phyloP scores from a whole-genome alignment of 37 sponge, comb jelly and placozoan genomes.

The Theonella swinhoei region DNA sequence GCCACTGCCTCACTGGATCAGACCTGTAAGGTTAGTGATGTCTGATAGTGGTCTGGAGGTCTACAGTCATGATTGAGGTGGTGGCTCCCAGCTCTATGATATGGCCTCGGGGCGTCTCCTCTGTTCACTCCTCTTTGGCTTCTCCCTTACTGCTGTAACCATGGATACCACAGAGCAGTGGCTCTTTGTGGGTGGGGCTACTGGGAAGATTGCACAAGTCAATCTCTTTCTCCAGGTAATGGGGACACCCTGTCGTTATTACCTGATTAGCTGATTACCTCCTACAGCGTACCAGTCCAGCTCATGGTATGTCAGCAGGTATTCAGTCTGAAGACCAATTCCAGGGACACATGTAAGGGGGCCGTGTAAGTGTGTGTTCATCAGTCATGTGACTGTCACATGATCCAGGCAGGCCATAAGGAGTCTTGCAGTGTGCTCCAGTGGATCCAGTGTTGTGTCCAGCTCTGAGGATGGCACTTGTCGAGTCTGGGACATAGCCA shows the following conservation, averaged over 20 bases:
- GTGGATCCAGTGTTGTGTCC: slow-evolving; percentile 55
- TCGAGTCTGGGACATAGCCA: slow-evolving; percentile 74
- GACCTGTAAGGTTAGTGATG: slow-evolving; percentile 81
- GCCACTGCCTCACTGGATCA: slow-evolving; percentile 85
- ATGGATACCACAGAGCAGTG: slow-evolving; percentile 51
- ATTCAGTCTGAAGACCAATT: neutral
- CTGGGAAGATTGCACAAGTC: slow-evolving; percentile 58
- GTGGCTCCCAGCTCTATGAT: slow-evolving; percentile 64
- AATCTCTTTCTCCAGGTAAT: slow-evolving; percentile 65
- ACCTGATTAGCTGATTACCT: neutral
- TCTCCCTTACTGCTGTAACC: slow-evolving; percentile 61
- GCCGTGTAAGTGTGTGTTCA: neutral
- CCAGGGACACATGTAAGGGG: slow-evolving; percentile 31
- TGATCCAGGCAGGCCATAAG: slow-evolving; percentile 63
- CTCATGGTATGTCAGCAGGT: neutral
- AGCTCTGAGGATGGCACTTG: slow-evolving; percentile 53
- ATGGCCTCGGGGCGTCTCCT: slow-evolving; percentile 64
- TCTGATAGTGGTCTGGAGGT: neutral
- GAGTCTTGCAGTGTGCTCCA: slow-evolving; percentile 43
- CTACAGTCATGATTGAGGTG: neutral
- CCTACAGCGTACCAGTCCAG: neutral
- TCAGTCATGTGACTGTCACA: neutral
- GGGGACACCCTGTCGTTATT: neutral
- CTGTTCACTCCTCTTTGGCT: slow-evolving; percentile 72
- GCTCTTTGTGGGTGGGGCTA: slow-evolving; percentile 69